Evolutionary conservation across 2,113 vertebrate genomes (phyloP), one percentile per base, ranked within the genome.

Genomic region (Pteronura brasiliensis): DNA sequence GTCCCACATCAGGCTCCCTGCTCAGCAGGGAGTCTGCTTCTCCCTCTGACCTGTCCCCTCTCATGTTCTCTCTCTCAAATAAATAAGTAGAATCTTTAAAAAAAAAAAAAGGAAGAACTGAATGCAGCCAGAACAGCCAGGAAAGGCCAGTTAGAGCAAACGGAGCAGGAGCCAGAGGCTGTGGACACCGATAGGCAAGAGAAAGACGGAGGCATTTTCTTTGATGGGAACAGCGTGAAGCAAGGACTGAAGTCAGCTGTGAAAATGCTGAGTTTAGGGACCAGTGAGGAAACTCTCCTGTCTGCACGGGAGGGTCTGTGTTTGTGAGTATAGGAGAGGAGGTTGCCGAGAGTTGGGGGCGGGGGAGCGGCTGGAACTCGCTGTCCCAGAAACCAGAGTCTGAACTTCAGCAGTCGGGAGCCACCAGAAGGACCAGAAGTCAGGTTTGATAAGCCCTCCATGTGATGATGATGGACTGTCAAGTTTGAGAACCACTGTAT

Each of bases 61-160:
- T 52, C 49, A 17, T 52, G 49, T 52, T 52, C 49, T 52, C 49
- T 52, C 49, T 52, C 49, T 52, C 49, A 52, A 52, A 52, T 52
- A 52, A 52, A 52, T 52, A 52, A 52, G 49, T 52, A 52, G 49
- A 52, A 52, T 17, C 15, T 52, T 15, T 5, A 52, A 52, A 52
- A 52, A 52, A 52, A 52, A 52, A 52, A 52, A 52, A 52, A 85
- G 39, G 18, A 77, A 36, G 63, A 92, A 67, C 86, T 79, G 31
- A 91, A 67, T 83, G 9, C 74, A 91, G 52, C 42, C 69, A 59
- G 86, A 95, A 83, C 13, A 87, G n/a, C 74, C n/a, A 61, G 83
- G 95, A 96, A 97, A 95, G 31, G 12, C 69, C 61, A 93, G 44
- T 80, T 86, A 79, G 57, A 94, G 31, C 63, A 86, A 97, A 84